These are phyloP conservation scores for Drosophila quadrilineata DNA, from an alignment of 1,140 invertebrate genomes.

Conservation along the genomic window DNA sequence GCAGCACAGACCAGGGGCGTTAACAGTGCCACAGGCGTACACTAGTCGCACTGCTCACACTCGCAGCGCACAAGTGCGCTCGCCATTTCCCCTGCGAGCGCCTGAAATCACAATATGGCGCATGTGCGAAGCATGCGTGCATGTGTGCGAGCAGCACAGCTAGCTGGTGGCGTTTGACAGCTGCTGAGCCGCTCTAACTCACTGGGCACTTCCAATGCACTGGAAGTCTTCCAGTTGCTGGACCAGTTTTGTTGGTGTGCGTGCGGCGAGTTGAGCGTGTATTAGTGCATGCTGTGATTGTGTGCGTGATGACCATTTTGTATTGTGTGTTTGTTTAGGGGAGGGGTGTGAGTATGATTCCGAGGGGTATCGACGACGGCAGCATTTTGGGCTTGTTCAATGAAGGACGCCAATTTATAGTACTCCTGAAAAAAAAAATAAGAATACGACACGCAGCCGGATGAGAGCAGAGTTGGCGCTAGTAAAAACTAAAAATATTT, in stretches of 20 bases:
- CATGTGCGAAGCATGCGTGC: conserved; percentile 33
- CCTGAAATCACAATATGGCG: conserved; percentile 52
- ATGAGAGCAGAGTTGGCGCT: conserved; percentile 24
- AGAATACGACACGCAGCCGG: too few species aligned
- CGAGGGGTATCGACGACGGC: not conserved
- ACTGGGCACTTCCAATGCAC: conserved; percentile 37
- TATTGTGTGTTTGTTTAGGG: conserved; percentile 29
- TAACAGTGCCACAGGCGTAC: conserved; percentile 23
- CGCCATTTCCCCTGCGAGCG: conserved; percentile 48
- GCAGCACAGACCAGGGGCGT: conserved; percentile 54
- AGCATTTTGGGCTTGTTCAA: conserved; percentile 53
- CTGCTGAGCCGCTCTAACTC: conserved; percentile 30
- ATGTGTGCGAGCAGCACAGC: conserved; percentile 26
- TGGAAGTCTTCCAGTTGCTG: conserved; percentile 44
- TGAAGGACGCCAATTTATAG: conserved; percentile 81
- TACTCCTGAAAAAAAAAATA: conserved; percentile 39
- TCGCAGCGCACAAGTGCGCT: not conserved
- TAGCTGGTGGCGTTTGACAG: not conserved
- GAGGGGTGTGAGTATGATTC: not conserved
- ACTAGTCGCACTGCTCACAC: conserved; percentile 43
- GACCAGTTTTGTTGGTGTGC: conserved; percentile 22
- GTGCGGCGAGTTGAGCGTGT: conserved; percentile 27
- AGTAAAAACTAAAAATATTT: conserved; percentile 41
- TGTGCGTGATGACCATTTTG: conserved; percentile 68
- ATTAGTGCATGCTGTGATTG: conserved; percentile 19